Conservation (phyloP, 1,140 invertebrate genomes). For the Drosophila burlai region DNA sequence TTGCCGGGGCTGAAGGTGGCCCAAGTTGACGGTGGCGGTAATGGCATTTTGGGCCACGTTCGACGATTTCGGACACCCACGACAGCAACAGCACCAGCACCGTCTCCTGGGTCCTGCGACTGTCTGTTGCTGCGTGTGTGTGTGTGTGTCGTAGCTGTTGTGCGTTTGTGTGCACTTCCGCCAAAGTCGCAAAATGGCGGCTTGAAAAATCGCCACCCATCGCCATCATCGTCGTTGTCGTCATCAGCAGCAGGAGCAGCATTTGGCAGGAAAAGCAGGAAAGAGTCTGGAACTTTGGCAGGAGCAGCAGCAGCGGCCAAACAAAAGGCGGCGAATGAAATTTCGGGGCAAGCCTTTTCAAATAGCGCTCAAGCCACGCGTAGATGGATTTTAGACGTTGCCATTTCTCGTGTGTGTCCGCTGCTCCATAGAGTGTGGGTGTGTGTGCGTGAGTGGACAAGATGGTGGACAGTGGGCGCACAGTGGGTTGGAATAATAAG, state of each 20-base stretch:
- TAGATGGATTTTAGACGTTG: conserved; percentile 58
- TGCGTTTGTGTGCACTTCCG: conserved; percentile 63
- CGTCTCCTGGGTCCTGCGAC: conserved; percentile 22
- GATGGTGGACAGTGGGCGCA: conserved; percentile 47
- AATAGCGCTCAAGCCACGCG: conserved; percentile 51
- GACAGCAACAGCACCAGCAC: conserved; percentile 31
- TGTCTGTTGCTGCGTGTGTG: neutral
- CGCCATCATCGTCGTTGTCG: conserved; percentile 31
- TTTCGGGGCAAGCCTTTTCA: conserved; percentile 61
- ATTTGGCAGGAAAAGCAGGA: conserved; percentile 30
- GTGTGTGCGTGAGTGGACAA: conserved; percentile 31
- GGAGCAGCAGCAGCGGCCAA: conserved; percentile 28
- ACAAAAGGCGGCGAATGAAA: conserved; percentile 73
- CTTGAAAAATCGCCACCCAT: conserved; percentile 67
- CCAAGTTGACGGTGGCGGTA: conserved; percentile 79
- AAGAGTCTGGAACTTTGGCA: conserved; percentile 33
- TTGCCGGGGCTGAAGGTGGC: conserved; percentile 60
- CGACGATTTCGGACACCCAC: conserved; percentile 79
- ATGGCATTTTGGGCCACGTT: conserved; percentile 80
- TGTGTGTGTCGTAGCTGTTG: conserved; percentile 13
- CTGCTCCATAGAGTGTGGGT: neutral
- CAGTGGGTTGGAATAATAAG: conserved; percentile 5
- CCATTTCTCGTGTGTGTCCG: conserved; percentile 28
- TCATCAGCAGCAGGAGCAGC: conserved; percentile 22
- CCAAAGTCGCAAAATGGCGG: conserved; percentile 82